Conservation (phyloP, 2,888 invertebrate species). For the Tipula lateralis region DNA sequence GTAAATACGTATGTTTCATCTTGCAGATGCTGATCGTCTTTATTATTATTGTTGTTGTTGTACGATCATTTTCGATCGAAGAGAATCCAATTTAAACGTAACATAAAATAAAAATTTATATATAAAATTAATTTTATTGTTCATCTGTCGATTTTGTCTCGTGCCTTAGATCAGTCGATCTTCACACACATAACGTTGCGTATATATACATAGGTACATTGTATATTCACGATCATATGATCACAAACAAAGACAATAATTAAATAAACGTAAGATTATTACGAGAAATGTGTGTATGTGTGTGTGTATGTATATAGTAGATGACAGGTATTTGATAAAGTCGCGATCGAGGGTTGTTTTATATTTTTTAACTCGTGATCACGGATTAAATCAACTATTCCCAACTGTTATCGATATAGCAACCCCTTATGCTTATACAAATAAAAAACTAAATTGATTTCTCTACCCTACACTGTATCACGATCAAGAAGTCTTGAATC, state of each 20-base stretch:
- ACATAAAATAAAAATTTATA: not conserved
- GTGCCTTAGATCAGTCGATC: constrained; percentile 1
- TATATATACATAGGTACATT: not conserved
- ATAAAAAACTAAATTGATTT: not conserved
- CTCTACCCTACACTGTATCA: not conserved
- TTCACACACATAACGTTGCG: no score
- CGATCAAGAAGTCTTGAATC: not conserved
- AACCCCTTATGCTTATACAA: not conserved
- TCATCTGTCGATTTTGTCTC: constrained; percentile 29
- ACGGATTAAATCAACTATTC: no score
- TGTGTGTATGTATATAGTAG: not conserved
- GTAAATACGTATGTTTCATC: not conserved
- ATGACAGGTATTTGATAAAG: not conserved
- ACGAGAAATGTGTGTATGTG: not conserved
- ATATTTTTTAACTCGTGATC: not conserved
- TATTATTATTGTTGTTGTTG: not conserved
- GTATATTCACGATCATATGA: not conserved
- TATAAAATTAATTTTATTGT: not conserved
- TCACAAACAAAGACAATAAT: not conserved
- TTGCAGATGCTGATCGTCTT: constrained; percentile 25
- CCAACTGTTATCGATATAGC: not conserved
- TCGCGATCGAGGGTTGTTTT: not conserved
- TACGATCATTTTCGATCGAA: constrained; percentile 16
- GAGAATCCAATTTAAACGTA: constrained; percentile 24
- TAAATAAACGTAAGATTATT: not conserved